These are phyloP conservation scores for Aplodontia rufa DNA, from an alignment of 2,113 vertebrate species.

Conservation along the genomic window DNA sequence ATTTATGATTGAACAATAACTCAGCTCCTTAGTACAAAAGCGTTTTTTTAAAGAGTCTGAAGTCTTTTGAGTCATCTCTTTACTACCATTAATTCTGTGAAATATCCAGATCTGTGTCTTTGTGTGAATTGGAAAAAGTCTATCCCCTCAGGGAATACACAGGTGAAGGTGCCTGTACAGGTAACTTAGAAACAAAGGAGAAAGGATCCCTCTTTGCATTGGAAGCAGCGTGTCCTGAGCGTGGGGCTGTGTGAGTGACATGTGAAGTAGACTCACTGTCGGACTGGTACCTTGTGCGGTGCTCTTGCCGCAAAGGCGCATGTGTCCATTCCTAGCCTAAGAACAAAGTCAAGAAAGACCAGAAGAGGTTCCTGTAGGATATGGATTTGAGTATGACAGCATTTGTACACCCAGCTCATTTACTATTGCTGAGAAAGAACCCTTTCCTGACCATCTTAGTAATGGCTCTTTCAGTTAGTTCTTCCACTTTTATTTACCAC, in stretches of 20 bases:
- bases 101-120: not conserved
- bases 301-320: not conserved
- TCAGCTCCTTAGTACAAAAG: no score
- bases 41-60: no score
- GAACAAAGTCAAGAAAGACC: not conserved
- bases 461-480: not conserved
- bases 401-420: not conserved
- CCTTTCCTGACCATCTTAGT: not conserved
- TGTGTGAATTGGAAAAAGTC: not conserved
- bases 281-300: not conserved
- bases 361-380: not conserved
- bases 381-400: not conserved
- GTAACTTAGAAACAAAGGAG: not conserved
- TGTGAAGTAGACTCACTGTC: not conserved
- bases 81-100: not conserved
- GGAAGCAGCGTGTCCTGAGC: not conserved
- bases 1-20: no score
- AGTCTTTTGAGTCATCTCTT: not conserved
- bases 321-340: not conserved
- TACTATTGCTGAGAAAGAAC: not conserved
- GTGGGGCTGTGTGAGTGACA: not conserved
- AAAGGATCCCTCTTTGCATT: not conserved
- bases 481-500: not conserved
- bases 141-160: not conserved
- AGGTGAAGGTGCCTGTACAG: not conserved